Base-by-base conservation (phyloP, 2,797 vertebrate genomes). In the Mormyrus hasselquistii region DNA sequence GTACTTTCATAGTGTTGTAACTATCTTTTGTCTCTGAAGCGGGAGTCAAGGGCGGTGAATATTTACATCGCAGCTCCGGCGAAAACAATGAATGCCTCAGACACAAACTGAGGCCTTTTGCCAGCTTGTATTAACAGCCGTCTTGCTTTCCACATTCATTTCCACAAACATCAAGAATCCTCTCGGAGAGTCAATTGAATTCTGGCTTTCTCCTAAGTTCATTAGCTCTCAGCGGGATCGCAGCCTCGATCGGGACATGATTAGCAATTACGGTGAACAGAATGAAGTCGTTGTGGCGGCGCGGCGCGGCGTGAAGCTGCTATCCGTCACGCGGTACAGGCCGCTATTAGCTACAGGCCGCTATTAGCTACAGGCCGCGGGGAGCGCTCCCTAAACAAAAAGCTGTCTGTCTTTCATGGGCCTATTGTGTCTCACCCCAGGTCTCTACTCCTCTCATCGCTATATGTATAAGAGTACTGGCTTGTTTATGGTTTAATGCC, bases 171-270 rank as follows among this genome's bases (percentile, higher is more conserved):
- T 87, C 59, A 65, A 65, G 86, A 55, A 86, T 57, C 49, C 25
- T 57, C 52, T 86, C 6, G 14, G 52, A 57, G 50, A 65, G 55
- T 62, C 86, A 87, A 87, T 65, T 65, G 38, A 87, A 87, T 87
- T 87, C 53, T 19, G 38, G 38, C 25, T 65, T 65, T 38, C 55
- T 65, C 57, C 86, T 47, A 47, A 62, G 55, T 76, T 79, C 88
- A 87, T 94, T 79, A 88, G n/a, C 50, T 88, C 69, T 73, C 88
- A 88, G 88, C 88, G 50, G 88, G 88, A 41, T 82, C 22, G 52
- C 19, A 12, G 29, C 52, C 88, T 55, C 14, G 73, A 88, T 88
- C 50, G 25, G 69, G 49, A 88, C 62, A 38, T 57, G 88, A 88
- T 88, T 88, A 82, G 88, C 49, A 88, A 88, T 88, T 88, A 76